Evolutionary conservation across 2,888 invertebrate genomes (phyloP), one percentile per base, ranked within the genome.

Genomic region (Scaptomyza cyrtandrae): DNA sequence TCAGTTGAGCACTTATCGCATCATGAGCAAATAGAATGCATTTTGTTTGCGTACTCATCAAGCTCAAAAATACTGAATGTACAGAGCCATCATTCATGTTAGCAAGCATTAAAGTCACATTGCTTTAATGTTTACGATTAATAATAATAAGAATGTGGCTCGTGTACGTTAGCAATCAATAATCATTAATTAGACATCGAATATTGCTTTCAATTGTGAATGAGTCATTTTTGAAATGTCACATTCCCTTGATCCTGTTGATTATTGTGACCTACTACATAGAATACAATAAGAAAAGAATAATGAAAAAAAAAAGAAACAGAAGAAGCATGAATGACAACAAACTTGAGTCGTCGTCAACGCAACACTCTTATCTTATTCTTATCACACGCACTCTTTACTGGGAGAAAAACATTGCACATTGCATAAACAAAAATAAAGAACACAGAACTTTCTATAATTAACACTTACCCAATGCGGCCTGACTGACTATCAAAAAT

Each of bases 361-460:
- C 82, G 78, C 78, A 55, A 39, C 31, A 46, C 52, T 61, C 48
- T 35, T n/a, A n/a, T n/a, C n/a, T n/a, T n/a, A n/a, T n/a, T 11
- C 19, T 11, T 62, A 56, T 53, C 24, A 33, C 68, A 67, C 58
- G 70, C 60, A 81, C 87, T 81, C 71, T 59, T 71, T 80, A 59
- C 27, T 52, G 27, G 61, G 49, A 16, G 46, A 39, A 39, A 14
- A 39, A 59, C 70, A 80, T 82, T 71, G 79, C 86, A 87, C 87
- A 75, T 82, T 87, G 83, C 86, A 78, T 80, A 78, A 77, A 86
- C 63, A 78, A 71, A 72, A 66, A 71, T 65, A 65, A 65, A 61
- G 16, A 63, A 45, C 11, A 31, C 19, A 45, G 49, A 74, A 80
- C 80, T 88, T 88, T 85, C 88, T 85, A 85, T 74, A 88, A 75